phyloP scores from a whole-genome alignment of 2,113 vertebrate species.

The Agelaius tricolor region DNA sequence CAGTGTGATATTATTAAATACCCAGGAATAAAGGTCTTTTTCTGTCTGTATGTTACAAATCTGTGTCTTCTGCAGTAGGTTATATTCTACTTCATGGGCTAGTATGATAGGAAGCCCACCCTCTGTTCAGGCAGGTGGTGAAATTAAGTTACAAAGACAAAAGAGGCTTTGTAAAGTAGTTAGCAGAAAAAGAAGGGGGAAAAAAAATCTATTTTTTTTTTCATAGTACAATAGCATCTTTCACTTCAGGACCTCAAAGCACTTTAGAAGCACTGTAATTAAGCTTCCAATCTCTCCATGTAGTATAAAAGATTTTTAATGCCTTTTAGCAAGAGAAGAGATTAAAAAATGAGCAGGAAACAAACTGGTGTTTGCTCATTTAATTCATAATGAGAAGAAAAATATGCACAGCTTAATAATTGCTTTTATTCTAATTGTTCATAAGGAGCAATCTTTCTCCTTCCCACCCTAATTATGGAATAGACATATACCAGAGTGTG shows the following conservation, averaged over 20 bases:
- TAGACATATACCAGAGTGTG: neutral
- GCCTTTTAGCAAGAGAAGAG: neutral
- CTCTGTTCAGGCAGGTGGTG: neutral
- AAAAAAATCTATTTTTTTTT: neutral
- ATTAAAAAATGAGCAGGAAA: neutral
- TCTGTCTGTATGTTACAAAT: neutral
- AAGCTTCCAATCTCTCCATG: neutral
- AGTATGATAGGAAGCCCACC: neutral
- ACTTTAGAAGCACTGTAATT: conserved; percentile 2
- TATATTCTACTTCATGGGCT: neutral
- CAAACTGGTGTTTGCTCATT: neutral
- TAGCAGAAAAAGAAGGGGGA: neutral
- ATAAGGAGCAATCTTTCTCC: neutral
- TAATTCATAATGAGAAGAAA: neutral
- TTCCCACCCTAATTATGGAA: neutral
- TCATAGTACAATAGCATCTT: neutral
- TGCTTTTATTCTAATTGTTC: conserved; percentile 8
- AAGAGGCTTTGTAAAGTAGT: neutral
- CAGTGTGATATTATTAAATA: neutral
- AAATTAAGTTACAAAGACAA: neutral
- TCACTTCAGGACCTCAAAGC: conserved; percentile 11
- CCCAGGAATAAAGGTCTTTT: neutral
- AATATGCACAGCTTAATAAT: conserved; percentile 6
- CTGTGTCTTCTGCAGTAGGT: neutral
- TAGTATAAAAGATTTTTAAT: neutral